Percentiles rank a stretch among this genome's conserved stretches.
These are phyloP conservation scores for Reticulitermes speratus DNA, from an alignment of 1,140 invertebrate species.

Conservation along the genomic window DNA sequence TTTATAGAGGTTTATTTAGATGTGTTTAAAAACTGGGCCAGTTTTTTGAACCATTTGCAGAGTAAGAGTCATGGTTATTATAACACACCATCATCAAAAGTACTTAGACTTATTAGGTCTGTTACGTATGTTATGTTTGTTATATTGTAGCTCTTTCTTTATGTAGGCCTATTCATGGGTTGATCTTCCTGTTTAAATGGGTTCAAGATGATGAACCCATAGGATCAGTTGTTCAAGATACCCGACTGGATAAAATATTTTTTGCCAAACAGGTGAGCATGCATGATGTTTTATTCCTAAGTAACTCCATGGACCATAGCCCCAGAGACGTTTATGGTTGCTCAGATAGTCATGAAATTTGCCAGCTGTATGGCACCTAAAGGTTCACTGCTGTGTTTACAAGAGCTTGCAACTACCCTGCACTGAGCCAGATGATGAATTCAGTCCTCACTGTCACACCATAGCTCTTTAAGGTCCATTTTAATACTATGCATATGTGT, in stretches of 20 bases:
- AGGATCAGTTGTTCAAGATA: conserved; percentile 83
- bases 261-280: conserved; percentile 91
- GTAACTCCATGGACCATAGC: background rate
- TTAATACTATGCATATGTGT: no score
- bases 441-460: no score
- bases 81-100: no score
- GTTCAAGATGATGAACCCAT: conserved; percentile 83
- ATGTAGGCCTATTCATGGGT: conserved; percentile 90
- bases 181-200: conserved; percentile 99
- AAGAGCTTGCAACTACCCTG: no score
- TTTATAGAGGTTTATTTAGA: background rate
- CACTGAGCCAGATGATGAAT: no score
- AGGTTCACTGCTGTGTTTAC: no score
- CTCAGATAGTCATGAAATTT: no score
- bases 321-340: no score
- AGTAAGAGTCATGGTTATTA: no score
- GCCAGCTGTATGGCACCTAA: no score
- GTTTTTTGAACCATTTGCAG: no score
- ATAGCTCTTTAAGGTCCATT: no score
- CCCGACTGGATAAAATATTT: conserved; percentile 86
- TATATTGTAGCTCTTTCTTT: conserved; percentile 33
- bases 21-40: background rate
- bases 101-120: background rate
- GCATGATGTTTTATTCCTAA: background rate
- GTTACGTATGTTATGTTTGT: background rate